phyloP scores from a whole-genome alignment of 2,888 invertebrate genomes.

The Hedychridium roseum region DNA sequence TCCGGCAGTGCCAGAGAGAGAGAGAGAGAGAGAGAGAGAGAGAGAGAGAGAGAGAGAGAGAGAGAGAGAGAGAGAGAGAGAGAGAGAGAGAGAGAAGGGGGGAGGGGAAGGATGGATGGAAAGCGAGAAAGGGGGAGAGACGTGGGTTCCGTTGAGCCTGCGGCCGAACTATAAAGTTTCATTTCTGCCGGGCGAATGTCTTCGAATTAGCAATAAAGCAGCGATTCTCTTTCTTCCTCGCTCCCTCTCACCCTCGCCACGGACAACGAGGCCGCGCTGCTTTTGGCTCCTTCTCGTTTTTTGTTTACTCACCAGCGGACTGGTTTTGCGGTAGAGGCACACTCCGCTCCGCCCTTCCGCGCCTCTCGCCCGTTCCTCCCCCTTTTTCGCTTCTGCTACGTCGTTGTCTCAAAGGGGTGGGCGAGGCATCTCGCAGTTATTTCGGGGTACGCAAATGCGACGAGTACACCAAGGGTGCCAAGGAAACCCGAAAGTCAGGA shows the following conservation, averaged over 20 bases:
- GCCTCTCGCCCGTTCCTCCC: constrained; percentile 18
- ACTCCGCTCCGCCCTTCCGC: constrained; percentile 30
- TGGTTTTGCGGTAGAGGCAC: constrained; percentile 60
- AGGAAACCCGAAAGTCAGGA: too few relatives aligned
- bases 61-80: background rate
- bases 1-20: constrained; percentile 6
- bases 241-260: constrained; percentile 33
- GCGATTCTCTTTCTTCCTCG: constrained; percentile 37
- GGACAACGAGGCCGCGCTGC: constrained; percentile 52
- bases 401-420: constrained; percentile 26
- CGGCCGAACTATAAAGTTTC: constrained; percentile 57
- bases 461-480: too few relatives aligned
- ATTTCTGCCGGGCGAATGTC: constrained; percentile 56
- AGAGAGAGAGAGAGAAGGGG: background rate
- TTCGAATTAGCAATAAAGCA: constrained; percentile 62
- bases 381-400: constrained; percentile 24
- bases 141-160: constrained; percentile 25
- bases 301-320: constrained; percentile 64
- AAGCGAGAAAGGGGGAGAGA: too few relatives aligned
- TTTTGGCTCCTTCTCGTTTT: constrained; percentile 57
- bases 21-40: background rate
- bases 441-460: constrained; percentile 43
- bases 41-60: background rate
- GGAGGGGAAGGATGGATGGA: background rate
- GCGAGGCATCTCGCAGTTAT: constrained; percentile 25